Base-by-base conservation (phyloP, 2,113 vertebrate genomes). In the Cyanocitta stelleri region DNA sequence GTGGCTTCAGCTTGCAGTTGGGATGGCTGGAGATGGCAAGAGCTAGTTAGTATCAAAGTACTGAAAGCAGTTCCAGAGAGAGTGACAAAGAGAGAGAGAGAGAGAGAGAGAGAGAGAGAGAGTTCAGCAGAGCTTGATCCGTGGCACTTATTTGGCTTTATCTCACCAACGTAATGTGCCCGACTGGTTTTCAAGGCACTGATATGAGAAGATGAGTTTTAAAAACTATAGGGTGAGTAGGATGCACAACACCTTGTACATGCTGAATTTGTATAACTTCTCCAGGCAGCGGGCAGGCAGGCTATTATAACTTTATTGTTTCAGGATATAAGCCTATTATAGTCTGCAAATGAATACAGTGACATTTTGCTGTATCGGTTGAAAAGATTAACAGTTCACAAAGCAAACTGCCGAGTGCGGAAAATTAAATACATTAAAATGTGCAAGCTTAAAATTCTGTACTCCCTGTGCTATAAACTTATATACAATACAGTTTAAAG, bases 301-400 rank as follows among this genome's bases (percentile, higher is more conserved):
- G 93, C 97, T 97, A 96, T 98, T 97, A 97, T 72, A 97, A 95
- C 68, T 97, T 98, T 97, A 98, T 98, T 98, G 98, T 98, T 98
- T 98, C 93, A 95, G 95, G 76, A 96, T 97, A 97, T 97, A 97
- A 97, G 93, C 97, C 97, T 97, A 98, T 98, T 98, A 98, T 95
- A 90, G 49, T 96, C 87, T 11, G 43, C 90, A 98, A 97, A 97
- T 97, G 97, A 97, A 97, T 97, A 98, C 86, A 94, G 95, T 98
- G 97, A 97, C 97, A 98, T 97, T 98, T 97, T 97, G 94, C 94
- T 96, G 96, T 96, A 97, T 91, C 90, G 79, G 96, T 95, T 97
- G 96, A 97, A 97, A 97, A 97, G 96, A 98, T 98, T 97, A 98
- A 97, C 97, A 97, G 95, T 97, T 98, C 96, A 94, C 91, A 96